Evolutionary conservation across 2,888 invertebrate species (phyloP).

Genomic region (Orchestes rusci): DNA sequence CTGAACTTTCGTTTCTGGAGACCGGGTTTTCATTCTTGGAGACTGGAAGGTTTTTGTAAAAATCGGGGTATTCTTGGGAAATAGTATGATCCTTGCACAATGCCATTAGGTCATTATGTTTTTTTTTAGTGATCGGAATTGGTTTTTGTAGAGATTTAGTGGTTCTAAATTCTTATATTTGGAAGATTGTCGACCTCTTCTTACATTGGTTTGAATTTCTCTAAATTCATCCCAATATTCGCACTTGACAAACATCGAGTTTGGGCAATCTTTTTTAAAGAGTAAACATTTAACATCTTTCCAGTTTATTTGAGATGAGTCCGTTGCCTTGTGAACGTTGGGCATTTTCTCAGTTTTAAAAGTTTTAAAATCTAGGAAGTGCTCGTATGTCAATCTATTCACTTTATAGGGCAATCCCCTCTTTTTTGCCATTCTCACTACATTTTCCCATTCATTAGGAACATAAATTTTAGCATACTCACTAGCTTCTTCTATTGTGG

Average conservation of each 20-base stretch:
- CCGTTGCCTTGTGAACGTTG: neutral
- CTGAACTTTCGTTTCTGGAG: neutral
- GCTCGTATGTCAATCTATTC: neutral
- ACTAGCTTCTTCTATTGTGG: neutral
- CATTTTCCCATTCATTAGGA: slow-evolving; percentile 3
- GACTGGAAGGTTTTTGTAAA: slow-evolving; percentile 1
- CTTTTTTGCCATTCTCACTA: neutral
- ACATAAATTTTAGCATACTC: slow-evolving; percentile 6
- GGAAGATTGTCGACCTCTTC: neutral
- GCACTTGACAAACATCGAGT: slow-evolving; percentile 1
- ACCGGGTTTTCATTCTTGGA: neutral
- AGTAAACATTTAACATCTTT: neutral
- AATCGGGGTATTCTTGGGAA: neutral
- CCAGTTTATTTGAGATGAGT: no score
- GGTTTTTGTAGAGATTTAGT: neutral
- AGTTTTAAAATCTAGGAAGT: neutral
- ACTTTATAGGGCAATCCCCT: slow-evolving; percentile 1
- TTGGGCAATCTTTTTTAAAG: neutral
- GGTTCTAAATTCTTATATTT: neutral
- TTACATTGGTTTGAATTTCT: slow-evolving; percentile 1
- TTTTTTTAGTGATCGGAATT: neutral
- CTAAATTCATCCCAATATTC: neutral
- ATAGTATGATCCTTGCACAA: slow-evolving; percentile 2
- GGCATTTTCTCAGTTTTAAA: slow-evolving; percentile 1
- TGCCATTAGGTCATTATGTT: slow-evolving; percentile 1